These are phyloP conservation scores for Ptilonorhynchus violaceus DNA, from an alignment of 2,113 vertebrate species.

Conservation along the genomic window DNA sequence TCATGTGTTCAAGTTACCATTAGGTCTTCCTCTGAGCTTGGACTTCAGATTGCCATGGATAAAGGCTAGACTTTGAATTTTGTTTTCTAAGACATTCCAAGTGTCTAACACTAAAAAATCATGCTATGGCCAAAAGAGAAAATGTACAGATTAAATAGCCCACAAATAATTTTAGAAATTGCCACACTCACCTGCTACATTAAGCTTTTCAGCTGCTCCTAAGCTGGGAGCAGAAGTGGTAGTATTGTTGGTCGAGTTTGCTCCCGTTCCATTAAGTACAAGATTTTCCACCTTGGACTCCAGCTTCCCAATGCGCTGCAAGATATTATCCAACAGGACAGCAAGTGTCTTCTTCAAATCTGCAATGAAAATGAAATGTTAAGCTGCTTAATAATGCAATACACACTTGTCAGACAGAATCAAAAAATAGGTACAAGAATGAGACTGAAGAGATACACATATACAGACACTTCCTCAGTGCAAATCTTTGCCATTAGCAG, in stretches of 20 bases:
- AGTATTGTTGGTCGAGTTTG: slow-evolving; percentile 89
- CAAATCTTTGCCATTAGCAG: neutral
- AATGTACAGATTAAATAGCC: neutral
- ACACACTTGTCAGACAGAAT: neutral
- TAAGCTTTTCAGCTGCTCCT: slow-evolving; percentile 87
- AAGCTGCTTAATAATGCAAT: neutral
- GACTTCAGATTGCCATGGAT: neutral
- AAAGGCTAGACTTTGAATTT: neutral
- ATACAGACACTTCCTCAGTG: neutral
- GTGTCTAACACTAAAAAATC: neutral
- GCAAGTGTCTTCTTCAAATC: slow-evolving; percentile 98
- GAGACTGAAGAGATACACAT: neutral
- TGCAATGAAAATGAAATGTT: slow-evolving; percentile 57
- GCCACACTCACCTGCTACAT: slow-evolving; percentile 87
- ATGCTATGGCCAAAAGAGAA: neutral
- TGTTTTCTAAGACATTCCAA: neutral
- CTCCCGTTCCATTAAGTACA: slow-evolving; percentile 87
- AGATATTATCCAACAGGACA: slow-evolving; percentile 95
- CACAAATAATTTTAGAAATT: neutral
- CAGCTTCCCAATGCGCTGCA: slow-evolving; percentile 92
- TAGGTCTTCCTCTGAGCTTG: neutral
- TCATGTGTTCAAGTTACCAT: neutral
- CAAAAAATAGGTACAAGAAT: neutral
- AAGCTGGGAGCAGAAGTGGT: slow-evolving; percentile 80
- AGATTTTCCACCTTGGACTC: slow-evolving; percentile 97